A percentile compares a stretch with the other conserved stretches of the same genome.
phyloP scores from a whole-genome alignment of 1,140 invertebrate species.

The Coboldia fuscipes region DNA sequence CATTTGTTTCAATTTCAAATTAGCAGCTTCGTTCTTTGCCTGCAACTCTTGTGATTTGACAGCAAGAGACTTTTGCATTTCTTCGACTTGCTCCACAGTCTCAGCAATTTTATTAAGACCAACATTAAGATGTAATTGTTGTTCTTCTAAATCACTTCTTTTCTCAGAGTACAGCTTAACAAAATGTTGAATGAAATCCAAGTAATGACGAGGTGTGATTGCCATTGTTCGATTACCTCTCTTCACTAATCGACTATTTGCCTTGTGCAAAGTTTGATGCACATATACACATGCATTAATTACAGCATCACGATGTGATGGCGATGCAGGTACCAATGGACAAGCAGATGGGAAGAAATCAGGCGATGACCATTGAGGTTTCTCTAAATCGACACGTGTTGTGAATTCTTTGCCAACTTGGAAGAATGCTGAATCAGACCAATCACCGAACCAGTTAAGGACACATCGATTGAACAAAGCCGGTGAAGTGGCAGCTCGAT shows the following conservation, averaged over 20 bases:
- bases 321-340: conserved; percentile 46
- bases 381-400: conserved; percentile 60
- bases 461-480: conserved; percentile 99
- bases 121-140: conserved; percentile 96
- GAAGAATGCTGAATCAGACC: conserved; percentile 93
- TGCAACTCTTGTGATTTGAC: conserved; percentile 91
- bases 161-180: conserved; percentile 97
- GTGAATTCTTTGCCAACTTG: conserved; percentile 77
- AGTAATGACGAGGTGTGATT: conserved; percentile 90
- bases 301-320: conserved; percentile 79
- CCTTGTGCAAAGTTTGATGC: conserved; percentile 89
- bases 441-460: conserved; percentile 99
- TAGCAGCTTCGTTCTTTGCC: conserved; percentile 97
- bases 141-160: conserved; percentile 91
- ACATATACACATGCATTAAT: conserved; percentile 97
- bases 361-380: conserved; percentile 59
- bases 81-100: conserved; percentile 98
- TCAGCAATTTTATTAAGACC: conserved; percentile 97
- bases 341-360: conserved; percentile 76
- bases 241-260: conserved; percentile 74
- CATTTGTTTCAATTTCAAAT: conserved; percentile 97
- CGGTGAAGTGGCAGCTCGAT: conserved; percentile 93
- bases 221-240: conserved; percentile 88
- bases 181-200: conserved; percentile 99
- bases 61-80: conserved; percentile 96